These are phyloP conservation scores for Salmo trutta DNA, from an alignment of 2,797 vertebrate genomes.

Conservation along the genomic window DNA sequence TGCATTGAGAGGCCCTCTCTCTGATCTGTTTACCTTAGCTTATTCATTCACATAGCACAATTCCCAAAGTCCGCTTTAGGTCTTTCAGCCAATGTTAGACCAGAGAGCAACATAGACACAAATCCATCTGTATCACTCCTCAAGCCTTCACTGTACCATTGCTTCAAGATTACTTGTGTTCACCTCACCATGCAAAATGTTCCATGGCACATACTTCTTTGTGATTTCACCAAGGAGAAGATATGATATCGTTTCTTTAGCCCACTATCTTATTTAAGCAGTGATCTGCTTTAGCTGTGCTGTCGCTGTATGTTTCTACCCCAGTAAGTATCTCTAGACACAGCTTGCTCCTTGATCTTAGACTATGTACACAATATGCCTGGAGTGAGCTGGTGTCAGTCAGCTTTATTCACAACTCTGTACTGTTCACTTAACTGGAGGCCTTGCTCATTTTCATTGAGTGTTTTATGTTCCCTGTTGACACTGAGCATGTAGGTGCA, in stretches of 20 bases:
- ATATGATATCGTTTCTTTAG: not conserved
- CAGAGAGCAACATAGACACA: not conserved
- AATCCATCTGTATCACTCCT: not conserved
- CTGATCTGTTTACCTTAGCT: conserved; percentile 12
- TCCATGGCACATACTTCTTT: not conserved
- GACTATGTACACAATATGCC: not conserved
- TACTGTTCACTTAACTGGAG: not conserved
- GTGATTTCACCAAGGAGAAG: not conserved
- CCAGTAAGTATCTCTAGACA: not conserved
- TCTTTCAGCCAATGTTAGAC: not conserved
- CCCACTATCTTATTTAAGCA: too few species aligned
- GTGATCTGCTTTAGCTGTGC: not conserved
- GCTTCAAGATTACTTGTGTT: too few species aligned
- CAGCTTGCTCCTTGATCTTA: not conserved
- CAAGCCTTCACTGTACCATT: not conserved
- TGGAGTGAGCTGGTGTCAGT: not conserved
- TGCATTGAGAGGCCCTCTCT: not conserved
- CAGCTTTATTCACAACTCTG: not conserved
- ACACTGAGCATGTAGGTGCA: not conserved
- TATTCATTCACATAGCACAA: not conserved
- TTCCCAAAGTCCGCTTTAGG: not conserved
- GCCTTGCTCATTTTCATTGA: not conserved
- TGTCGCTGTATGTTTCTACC: not conserved
- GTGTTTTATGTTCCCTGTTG: not conserved
- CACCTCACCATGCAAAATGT: not conserved